Evolutionary conservation across 1,140 invertebrate genomes (phyloP).

Genomic region (Orchesella cincta): DNA sequence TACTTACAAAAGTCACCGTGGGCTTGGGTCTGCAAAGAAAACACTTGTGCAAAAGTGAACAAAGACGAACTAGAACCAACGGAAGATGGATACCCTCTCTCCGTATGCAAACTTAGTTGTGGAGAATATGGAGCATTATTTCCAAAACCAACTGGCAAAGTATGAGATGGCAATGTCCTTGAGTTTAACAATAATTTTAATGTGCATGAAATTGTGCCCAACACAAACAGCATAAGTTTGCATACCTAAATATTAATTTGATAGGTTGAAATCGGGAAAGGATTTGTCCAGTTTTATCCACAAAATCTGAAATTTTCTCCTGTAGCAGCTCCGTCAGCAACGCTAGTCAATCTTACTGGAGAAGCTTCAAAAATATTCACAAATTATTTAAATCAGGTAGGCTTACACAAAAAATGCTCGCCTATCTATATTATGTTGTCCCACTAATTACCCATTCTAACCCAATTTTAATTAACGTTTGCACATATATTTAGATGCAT

Average conservation of each 20-base stretch:
- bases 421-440: neutral
- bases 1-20: conserved; percentile 28
- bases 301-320: conserved; percentile 39
- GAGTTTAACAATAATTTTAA: neutral
- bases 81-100: conserved; percentile 33
- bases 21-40: conserved; percentile 40
- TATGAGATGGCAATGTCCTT: conserved; percentile 49
- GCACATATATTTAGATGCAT: conserved; percentile 29
- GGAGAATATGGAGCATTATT: conserved; percentile 63
- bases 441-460: neutral
- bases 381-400: conserved; percentile 39
- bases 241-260: no score
- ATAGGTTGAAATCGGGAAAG: conserved; percentile 42
- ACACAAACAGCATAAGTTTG: no score
- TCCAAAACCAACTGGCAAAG: conserved; percentile 69
- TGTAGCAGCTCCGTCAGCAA: conserved; percentile 29
- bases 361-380: conserved; percentile 38
- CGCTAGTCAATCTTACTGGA: conserved; percentile 15
- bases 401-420: neutral
- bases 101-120: conserved; percentile 54
- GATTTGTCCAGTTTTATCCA: conserved; percentile 38
- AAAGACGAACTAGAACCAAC: conserved; percentile 11
- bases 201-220: no score
- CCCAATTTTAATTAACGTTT: neutral
- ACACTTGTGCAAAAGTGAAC: conserved; percentile 35